These are phyloP conservation scores for Drosophila sturtevanti DNA, from an alignment of 1,140 invertebrate genomes.

Conservation along the genomic window DNA sequence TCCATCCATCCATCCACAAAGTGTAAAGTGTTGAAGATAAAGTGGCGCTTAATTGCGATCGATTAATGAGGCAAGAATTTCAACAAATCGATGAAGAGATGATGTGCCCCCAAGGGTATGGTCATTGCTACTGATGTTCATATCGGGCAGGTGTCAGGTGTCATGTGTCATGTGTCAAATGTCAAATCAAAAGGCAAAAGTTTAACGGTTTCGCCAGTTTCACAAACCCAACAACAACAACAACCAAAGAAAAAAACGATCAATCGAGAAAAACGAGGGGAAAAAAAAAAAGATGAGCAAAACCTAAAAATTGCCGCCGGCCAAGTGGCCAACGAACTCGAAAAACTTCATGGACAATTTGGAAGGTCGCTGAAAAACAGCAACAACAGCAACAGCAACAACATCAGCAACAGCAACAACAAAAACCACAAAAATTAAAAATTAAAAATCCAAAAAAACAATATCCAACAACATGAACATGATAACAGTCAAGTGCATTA, in stretches of 20 bases:
- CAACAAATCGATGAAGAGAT: constrained; percentile 17
- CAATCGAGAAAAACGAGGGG: constrained; percentile 1
- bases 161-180: constrained; percentile 62
- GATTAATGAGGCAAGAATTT: constrained; percentile 77
- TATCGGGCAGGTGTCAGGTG: constrained; percentile 60
- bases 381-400: constrained; percentile 16
- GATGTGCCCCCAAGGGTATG: constrained; percentile 24
- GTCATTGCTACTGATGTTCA: constrained; percentile 26
- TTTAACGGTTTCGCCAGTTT: constrained; percentile 69
- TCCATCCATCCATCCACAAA: constrained; percentile 33
- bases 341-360: constrained; percentile 40
- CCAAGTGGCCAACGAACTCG: constrained; percentile 53
- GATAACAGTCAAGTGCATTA: background rate
- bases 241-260: background rate
- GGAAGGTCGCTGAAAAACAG: constrained; percentile 40
- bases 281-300: constrained; percentile 29
- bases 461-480: background rate
- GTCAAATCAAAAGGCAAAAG: constrained; percentile 67
- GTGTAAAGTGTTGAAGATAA: constrained; percentile 65
- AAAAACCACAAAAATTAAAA: background rate
- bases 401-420: background rate
- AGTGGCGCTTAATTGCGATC: constrained; percentile 76
- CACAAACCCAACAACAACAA: constrained; percentile 27
- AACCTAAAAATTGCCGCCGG: constrained; percentile 37
- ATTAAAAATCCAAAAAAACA: background rate